Evolutionary conservation across 2,888 invertebrate species (phyloP).

Genomic region (Metallyticus violacea): DNA sequence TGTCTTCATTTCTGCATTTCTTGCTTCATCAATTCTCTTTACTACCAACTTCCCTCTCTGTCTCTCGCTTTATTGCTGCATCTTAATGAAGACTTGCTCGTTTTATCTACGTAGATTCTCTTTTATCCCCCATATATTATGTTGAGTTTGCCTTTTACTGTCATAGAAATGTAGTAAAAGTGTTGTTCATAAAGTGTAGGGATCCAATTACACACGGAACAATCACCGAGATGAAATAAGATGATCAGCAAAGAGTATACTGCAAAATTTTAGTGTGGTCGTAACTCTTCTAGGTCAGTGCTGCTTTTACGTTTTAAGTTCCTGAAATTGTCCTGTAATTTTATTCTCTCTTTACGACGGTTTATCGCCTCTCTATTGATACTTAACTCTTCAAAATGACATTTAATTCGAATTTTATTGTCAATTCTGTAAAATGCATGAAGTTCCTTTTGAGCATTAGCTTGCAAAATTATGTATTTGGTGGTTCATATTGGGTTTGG

Average conservation of each 20-base stretch:
- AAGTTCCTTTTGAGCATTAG: background rate
- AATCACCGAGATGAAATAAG: background rate
- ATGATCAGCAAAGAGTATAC: background rate
- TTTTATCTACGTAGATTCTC: background rate
- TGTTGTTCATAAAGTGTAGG: background rate
- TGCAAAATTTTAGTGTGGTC: background rate
- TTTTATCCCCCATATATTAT: background rate
- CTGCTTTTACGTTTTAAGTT: background rate
- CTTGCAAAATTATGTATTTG: background rate
- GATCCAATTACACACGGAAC: background rate
- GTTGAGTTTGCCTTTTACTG: background rate
- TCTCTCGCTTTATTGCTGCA: background rate
- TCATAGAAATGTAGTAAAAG: background rate
- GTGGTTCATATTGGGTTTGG: too few relatives aligned
- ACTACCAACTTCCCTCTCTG: too few relatives aligned
- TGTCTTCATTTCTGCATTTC: background rate
- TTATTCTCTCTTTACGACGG: background rate
- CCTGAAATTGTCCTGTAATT: background rate
- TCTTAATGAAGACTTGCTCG: background rate
- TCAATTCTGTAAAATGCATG: background rate
- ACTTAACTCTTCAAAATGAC: background rate
- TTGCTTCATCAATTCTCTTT: too few relatives aligned
- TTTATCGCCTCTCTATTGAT: background rate
- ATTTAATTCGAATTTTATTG: background rate
- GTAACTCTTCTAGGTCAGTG: background rate